A percentile compares a stretch with the other conserved stretches of the same genome.
These are phyloP conservation scores for Hypercompe scribonia DNA, from an alignment of 2,888 invertebrate genomes.

Conservation along the genomic window DNA sequence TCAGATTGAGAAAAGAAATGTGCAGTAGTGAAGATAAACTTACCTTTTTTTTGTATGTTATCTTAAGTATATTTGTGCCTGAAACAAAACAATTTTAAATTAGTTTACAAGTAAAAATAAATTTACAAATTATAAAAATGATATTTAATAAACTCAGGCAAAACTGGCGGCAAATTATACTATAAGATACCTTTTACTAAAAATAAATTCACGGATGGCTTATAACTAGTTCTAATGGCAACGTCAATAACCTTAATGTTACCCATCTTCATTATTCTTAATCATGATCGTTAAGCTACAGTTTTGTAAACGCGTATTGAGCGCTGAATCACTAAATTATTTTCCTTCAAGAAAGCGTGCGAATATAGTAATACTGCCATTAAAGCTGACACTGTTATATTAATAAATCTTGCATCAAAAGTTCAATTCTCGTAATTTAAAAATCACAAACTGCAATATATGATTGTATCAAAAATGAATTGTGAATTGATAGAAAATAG, in stretches of 20 bases:
- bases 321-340: not conserved
- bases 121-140: not conserved
- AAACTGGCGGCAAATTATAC: not conserved
- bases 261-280: not conserved
- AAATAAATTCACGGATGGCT: not conserved
- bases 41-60: slow-evolving; percentile 5
- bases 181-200: not conserved
- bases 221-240: not conserved
- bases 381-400: not conserved
- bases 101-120: not conserved
- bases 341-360: not conserved
- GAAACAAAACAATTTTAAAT: not conserved
- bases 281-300: not conserved
- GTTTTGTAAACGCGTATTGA: not conserved
- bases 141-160: not conserved
- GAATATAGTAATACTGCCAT: not conserved
- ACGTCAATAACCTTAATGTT: not conserved
- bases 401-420: not conserved
- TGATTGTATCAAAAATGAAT: too few species aligned
- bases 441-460: too few species aligned
- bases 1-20: not conserved
- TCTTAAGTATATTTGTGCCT: not conserved
- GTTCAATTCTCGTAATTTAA: too few species aligned
- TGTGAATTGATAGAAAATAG: too few species aligned
- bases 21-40: not conserved